Conservation (phyloP, 1,140 invertebrate genomes). For the Euwallacea fornicatus region DNA sequence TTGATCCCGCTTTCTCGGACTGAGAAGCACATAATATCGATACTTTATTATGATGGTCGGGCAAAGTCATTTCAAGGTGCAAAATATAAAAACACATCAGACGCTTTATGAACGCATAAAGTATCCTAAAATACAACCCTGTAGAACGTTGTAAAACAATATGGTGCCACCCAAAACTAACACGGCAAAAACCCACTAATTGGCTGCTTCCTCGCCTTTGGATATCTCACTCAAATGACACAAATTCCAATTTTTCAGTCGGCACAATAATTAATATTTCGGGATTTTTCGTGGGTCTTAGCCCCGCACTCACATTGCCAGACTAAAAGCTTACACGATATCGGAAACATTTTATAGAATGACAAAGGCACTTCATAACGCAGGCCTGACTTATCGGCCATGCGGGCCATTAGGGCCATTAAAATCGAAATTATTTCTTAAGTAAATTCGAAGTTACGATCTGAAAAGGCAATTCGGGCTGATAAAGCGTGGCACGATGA, state of each 20-base stretch:
- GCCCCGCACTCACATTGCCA: slow-evolving; percentile 14
- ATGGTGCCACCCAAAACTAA: background rate
- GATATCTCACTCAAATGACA: slow-evolving; percentile 1
- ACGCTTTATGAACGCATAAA: slow-evolving; percentile 10
- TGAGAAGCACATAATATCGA: background rate
- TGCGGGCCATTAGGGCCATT: slow-evolving; percentile 38
- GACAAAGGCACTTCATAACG: slow-evolving; percentile 40
- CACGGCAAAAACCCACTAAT: slow-evolving; percentile 2
- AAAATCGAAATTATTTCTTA: slow-evolving; percentile 41
- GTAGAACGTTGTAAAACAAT: slow-evolving; percentile 12
- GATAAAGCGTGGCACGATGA: slow-evolving; percentile 34
- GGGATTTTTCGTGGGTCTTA: slow-evolving; percentile 1
- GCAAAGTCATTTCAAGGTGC: slow-evolving; percentile 11
- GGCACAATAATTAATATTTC: background rate
- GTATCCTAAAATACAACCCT: background rate
- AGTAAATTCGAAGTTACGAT: slow-evolving; percentile 41
- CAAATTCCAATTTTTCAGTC: background rate
- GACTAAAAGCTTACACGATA: slow-evolving; percentile 34
- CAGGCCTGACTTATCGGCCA: slow-evolving; percentile 34
- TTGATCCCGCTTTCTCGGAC: no score
- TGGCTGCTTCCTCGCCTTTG: background rate
- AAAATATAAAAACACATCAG: slow-evolving; percentile 16
- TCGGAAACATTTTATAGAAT: slow-evolving; percentile 38
- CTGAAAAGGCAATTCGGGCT: slow-evolving; percentile 35
- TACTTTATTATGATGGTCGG: slow-evolving; percentile 3